These are phyloP conservation scores for Polia nebulosa DNA, from an alignment of 2,888 invertebrate genomes.

Conservation along the genomic window DNA sequence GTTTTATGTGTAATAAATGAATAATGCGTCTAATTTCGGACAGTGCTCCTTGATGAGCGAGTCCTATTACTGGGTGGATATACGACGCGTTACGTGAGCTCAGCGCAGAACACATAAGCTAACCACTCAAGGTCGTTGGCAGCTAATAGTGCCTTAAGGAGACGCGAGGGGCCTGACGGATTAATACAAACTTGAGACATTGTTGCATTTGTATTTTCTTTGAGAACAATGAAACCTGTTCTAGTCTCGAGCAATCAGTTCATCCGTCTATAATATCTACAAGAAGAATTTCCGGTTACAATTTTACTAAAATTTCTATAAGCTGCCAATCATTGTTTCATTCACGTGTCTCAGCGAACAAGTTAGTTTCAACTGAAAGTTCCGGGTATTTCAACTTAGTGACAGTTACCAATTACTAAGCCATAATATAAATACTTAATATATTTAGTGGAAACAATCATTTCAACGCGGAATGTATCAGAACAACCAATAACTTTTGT, in stretches of 20 bases:
- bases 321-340: conserved; percentile 21
- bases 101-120: too few relatives aligned
- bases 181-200: background rate
- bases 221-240: background rate
- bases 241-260: background rate
- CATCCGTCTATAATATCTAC: background rate
- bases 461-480: conserved; percentile 13
- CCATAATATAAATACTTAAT: conserved; percentile 32
- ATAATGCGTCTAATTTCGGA: too few relatives aligned
- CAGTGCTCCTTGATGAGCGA: too few relatives aligned
- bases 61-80: too few relatives aligned
- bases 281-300: conserved; percentile 1
- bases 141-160: too few relatives aligned
- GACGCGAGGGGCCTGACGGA: too few relatives aligned
- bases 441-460: conserved; percentile 30
- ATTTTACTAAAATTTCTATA: conserved; percentile 2
- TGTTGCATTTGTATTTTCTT: background rate
- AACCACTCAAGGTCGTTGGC: too few relatives aligned
- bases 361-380: conserved; percentile 32
- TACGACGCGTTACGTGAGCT: too few relatives aligned
- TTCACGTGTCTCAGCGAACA: conserved; percentile 26
- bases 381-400: conserved; percentile 34
- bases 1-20: too few relatives aligned
- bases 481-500: conserved; percentile 31
- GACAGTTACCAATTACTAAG: conserved; percentile 34